Percentiles rank a stretch among this genome's conserved stretches.
These are phyloP conservation scores for Oscheius sp. DNA, from an alignment of 2,888 invertebrate species.

Conservation along the genomic window DNA sequence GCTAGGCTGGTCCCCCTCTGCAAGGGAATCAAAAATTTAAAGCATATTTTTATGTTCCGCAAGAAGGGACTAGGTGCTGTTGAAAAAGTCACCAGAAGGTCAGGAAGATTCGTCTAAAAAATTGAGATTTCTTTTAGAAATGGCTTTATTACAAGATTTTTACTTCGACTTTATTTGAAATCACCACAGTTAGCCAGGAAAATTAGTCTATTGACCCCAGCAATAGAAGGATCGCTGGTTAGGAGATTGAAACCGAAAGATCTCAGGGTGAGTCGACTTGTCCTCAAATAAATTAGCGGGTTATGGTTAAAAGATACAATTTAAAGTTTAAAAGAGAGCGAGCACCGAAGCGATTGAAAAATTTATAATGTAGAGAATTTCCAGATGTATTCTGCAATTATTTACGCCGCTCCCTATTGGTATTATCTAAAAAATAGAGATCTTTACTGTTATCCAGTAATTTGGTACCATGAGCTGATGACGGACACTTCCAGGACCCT, in stretches of 20 bases:
- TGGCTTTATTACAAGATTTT: background rate
- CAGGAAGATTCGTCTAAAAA: too few species aligned
- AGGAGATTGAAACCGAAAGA: slow-evolving; percentile 19
- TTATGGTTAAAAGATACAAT: background rate
- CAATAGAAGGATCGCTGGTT: background rate
- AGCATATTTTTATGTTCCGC: slow-evolving; percentile 43
- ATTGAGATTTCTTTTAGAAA: background rate
- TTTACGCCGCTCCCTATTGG: slow-evolving; percentile 37
- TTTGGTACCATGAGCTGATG: slow-evolving; percentile 28
- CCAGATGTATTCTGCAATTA: slow-evolving; percentile 31
- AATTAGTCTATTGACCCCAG: background rate
- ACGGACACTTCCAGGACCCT: slow-evolving; percentile 14
- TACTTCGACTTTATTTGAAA: background rate
- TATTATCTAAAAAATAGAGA: slow-evolving; percentile 37
- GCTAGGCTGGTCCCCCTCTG: slow-evolving; percentile 31
- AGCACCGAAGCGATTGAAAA: background rate
- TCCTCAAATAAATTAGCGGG: too few species aligned
- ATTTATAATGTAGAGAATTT: background rate
- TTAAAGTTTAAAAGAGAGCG: background rate
- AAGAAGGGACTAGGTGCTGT: slow-evolving; percentile 31
- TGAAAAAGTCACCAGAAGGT: slow-evolving; percentile 34
- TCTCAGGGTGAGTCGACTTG: background rate
- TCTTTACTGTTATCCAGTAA: slow-evolving; percentile 27
- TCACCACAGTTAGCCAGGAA: background rate
- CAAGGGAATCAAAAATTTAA: slow-evolving; percentile 27